phyloP scores from a whole-genome alignment of 2,797 vertebrate genomes.

The Potorous gilbertii region DNA sequence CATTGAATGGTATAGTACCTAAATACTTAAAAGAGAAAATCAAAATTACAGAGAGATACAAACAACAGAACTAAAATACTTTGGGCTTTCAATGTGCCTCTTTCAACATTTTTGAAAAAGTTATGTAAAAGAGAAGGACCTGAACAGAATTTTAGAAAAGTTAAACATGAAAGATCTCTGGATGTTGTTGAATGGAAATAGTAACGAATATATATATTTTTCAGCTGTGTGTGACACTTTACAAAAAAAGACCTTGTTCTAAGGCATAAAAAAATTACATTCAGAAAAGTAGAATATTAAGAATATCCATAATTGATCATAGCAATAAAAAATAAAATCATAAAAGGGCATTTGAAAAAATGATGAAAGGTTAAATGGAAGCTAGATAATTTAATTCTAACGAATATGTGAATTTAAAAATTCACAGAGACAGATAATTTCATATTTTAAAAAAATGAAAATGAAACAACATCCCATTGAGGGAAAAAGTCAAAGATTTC shows the following conservation, averaged over 20 bases:
- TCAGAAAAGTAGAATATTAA: background rate
- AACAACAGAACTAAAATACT: background rate
- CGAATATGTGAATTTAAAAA: background rate
- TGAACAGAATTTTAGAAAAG: background rate
- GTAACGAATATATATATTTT: background rate
- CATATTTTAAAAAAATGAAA: background rate
- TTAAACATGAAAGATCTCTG: background rate
- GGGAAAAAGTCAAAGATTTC: background rate
- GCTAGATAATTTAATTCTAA: background rate
- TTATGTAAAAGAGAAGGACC: background rate
- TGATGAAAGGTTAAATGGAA: background rate
- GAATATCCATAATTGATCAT: background rate
- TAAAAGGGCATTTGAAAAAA: background rate
- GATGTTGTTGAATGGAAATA: background rate
- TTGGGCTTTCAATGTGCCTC: background rate
- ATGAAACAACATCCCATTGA: background rate
- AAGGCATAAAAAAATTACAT: background rate
- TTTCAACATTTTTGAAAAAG: background rate
- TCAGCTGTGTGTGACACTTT: background rate
- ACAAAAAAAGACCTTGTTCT: background rate
- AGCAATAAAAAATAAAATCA: background rate
- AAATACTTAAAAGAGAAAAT: background rate
- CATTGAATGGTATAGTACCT: background rate
- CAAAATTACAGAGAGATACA: background rate
- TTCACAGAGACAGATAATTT: background rate